Conservation (phyloP, 2,113 vertebrate species). For the Silurus meridionalis region DNA sequence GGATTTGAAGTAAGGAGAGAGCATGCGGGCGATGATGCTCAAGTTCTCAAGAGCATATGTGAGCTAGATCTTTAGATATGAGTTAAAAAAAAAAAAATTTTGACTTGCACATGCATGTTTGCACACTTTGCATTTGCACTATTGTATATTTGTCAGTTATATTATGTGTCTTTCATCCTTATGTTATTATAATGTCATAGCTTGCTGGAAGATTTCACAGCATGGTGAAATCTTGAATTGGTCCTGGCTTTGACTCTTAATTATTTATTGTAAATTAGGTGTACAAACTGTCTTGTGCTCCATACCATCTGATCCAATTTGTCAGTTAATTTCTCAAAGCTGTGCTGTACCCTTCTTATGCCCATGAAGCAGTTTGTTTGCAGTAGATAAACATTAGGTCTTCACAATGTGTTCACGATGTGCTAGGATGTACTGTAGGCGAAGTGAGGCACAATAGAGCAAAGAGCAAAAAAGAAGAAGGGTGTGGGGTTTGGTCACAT, state of each 20-base stretch:
- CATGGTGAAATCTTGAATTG: no score
- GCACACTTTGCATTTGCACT: no score
- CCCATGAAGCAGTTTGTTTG: neutral
- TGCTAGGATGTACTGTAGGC: neutral
- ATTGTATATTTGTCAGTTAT: no score
- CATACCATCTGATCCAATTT: neutral
- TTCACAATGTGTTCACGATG: neutral
- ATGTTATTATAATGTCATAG: no score
- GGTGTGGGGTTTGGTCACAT: slow-evolving; percentile 58
- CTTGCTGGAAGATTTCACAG: no score
- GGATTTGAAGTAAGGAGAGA: slow-evolving; percentile 15
- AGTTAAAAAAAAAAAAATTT: neutral
- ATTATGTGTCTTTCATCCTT: no score
- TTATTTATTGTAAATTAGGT: neutral
- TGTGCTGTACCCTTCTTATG: neutral
- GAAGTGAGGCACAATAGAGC: neutral
- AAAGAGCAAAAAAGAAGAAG: slow-evolving; percentile 40
- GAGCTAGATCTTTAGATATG: neutral
- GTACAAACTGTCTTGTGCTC: neutral
- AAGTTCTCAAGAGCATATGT: neutral
- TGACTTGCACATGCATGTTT: no score
- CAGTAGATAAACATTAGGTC: neutral
- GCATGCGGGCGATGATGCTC: slow-evolving; percentile 18
- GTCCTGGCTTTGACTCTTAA: no score
- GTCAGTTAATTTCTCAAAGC: neutral